Percentiles rank a stretch among this genome's conserved stretches.
phyloP scores from a whole-genome alignment of 2,113 vertebrate genomes.

The western clawed frog (Xenopus tropicalis) region UCB_Xtro_10.0 CM004450.2:93839501-93840000 shows the following conservation, averaged over 20 bases:
- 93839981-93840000: too few relatives aligned
- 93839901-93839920: conserved; percentile 1
- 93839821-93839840: conserved; percentile 21
- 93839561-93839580: not conserved
- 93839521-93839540: too few relatives aligned
- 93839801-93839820: conserved; percentile 26
- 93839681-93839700: too few relatives aligned
- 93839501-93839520: too few relatives aligned
- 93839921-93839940: conserved; percentile 12
- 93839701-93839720: not conserved
- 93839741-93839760: conserved; percentile 16
- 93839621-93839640: too few relatives aligned
- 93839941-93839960: too few relatives aligned
- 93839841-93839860: conserved; percentile 10
- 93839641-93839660: too few relatives aligned
- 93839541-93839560: too few relatives aligned
- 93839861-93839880: conserved; percentile 13
- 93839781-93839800: conserved; percentile 39
- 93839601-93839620: too few relatives aligned
- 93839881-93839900: conserved; percentile 20
- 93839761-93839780: conserved; percentile 40
- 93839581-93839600: too few relatives aligned
- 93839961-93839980: too few relatives aligned
- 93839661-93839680: too few relatives aligned
- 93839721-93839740: not conserved